Percentiles rank a stretch among this genome's conserved stretches.
phyloP scores from a whole-genome alignment of 2,888 invertebrate genomes.

The Agriopis marginaria region DNA sequence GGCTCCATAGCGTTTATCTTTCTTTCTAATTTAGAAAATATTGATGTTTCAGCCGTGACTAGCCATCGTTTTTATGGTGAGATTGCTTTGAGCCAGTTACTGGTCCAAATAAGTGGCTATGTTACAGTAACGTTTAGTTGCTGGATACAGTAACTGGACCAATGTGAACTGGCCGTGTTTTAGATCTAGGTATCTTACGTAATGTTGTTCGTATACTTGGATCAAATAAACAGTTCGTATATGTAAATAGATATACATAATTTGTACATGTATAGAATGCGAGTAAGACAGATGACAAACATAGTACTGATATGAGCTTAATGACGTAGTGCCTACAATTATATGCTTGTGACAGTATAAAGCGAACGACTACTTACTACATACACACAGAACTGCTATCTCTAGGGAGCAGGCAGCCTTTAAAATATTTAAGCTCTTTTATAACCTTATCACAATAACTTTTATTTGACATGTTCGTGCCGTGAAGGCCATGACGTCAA shows the following conservation, averaged over 20 bases:
- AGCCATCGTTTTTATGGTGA: slow-evolving; percentile 37
- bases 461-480: slow-evolving; percentile 14
- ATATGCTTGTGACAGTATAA: slow-evolving; percentile 81
- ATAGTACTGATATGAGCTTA: slow-evolving; percentile 89
- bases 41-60: slow-evolving; percentile 39
- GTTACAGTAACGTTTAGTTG: not conserved
- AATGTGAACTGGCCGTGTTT: slow-evolving; percentile 49
- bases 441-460: slow-evolving; percentile 33
- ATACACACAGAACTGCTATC: slow-evolving; percentile 37
- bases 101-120: not conserved
- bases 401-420: slow-evolving; percentile 23
- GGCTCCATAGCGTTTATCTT: slow-evolving; percentile 24
- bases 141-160: slow-evolving; percentile 23
- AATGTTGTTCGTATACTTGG: slow-evolving; percentile 49
- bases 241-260: slow-evolving; percentile 75
- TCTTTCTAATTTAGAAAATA: slow-evolving; percentile 37
- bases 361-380: slow-evolving; percentile 62
- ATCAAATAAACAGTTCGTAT: slow-evolving; percentile 45
- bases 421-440: slow-evolving; percentile 27
- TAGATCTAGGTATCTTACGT: slow-evolving; percentile 54
- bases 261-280: slow-evolving; percentile 79
- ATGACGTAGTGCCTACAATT: slow-evolving; percentile 88
- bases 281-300: slow-evolving; percentile 78
- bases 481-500: slow-evolving; percentile 6
- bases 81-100: slow-evolving; percentile 33